Base-by-base conservation (phyloP, 2,113 vertebrate genomes). In the Monopterus albus region DNA sequence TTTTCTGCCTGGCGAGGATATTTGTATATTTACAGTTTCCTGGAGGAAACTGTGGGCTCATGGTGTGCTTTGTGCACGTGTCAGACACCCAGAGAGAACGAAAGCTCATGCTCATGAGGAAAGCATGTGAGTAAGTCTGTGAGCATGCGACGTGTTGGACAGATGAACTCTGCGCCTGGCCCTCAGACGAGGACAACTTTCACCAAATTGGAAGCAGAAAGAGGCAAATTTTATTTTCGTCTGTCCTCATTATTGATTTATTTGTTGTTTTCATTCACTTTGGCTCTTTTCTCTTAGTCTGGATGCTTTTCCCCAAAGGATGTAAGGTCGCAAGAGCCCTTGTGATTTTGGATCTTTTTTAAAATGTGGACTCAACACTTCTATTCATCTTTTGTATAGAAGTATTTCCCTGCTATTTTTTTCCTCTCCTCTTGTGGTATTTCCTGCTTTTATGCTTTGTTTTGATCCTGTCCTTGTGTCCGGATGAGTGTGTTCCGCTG, bases 401-500 rank as follows among this genome's bases (percentile, higher is more conserved):
- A 47, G 20, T 15, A 10, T 73, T 78, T 61, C 50, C 38, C 28
- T 0, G 81, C 83, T 78, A 88, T 60, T 8, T 28, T 64, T 65
- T 91, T 50, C 14, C 20, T n/a, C n/a, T 53, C 40, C 8, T 6
- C 29, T 15, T 2, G 7, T 78, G 84, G 82, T 72, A 82, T 82
- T 87, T 86, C 81, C 83, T 78, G 72, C 74, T 58, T 75, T 63
- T 82, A 73, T 87, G 82, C 58, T 49, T 64, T 57, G 66, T 62
- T 60, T 47, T 73, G 67, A 78, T 60, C 77, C 58, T 35, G 62
- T 86, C 87, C 84, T 76, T 3, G 47, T 23, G 60, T 86, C 82
- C 64, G 42, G 84, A 96, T 97, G 96, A 96, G 78, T 83, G 89
- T 94, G 46, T 45, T 94, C 64, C 92, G 87, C 70, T 89, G 95